Base-by-base conservation (phyloP, 2,797 vertebrate species). In the Chrysocyon brachyurus region DNA sequence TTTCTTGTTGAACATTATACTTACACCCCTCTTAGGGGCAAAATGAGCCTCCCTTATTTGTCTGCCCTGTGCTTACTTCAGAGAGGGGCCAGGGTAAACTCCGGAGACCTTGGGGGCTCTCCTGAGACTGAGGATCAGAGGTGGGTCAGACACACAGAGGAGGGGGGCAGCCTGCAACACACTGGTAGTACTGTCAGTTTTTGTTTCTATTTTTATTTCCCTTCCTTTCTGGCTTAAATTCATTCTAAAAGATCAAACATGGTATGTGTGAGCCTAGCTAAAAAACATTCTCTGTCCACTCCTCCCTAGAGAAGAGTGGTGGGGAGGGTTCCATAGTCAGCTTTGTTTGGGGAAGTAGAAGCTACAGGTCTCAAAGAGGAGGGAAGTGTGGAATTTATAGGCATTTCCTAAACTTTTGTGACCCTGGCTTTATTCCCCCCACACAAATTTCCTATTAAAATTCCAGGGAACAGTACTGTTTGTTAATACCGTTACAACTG, bases 141-240 rank as follows among this genome's bases (percentile, higher is more conserved):
- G 24, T 52, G 1, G 28, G 49, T 64, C 59, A 75, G 54, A 73
- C 5, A 9, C 36, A 46, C 52, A 33, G 79, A 72, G 33, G 46
- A 77, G 16, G 11, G 12, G 21, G 33, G 40, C n/a, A 77, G 17
- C 68, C 79, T 86, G 54, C 19, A 87, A 66, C 61, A 82, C 10
- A 85, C 12, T 31, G 28, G 40, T 52, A 91, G 59, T 52, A 54
- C 87, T 91, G 57, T 56, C 21, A 17, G 26, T 78, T 94, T 85
- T 12, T 75, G 24, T 84, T 84, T 84, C 87, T 63, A 59, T 68
- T 93, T 91, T 40, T 84, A 72, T 96, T 93, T 90, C n/a, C 85
- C n/a, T 85, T 63, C 40, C 59, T 87, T 64, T 9, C 54, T 57
- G 11, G 63, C 84, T 46, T 95, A n/a, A 87, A 78, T 72, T 89